Evolutionary conservation across 2,797 vertebrate species (phyloP).

Genomic region (Toxotes lorentzi): DNA sequence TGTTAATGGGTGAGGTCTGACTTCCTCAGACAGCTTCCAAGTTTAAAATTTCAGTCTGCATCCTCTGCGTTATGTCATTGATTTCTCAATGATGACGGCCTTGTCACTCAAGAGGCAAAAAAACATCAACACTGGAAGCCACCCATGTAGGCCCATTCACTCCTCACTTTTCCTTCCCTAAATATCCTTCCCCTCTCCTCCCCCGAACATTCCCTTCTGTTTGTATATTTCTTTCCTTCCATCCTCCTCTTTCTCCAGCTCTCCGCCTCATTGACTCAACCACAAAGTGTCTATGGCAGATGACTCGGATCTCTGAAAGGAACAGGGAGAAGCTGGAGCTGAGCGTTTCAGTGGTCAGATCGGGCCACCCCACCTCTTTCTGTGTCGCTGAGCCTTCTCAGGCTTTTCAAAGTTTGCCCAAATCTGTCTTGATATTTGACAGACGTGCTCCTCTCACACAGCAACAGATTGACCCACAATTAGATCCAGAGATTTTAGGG

Average conservation of each 20-base stretch:
- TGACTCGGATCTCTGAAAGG: conserved; percentile 63
- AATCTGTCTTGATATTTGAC: conserved; percentile 67
- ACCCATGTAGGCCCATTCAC: conserved; percentile 76
- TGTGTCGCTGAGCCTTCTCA: conserved; percentile 45
- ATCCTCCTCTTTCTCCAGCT: conserved; percentile 61
- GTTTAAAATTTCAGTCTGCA: conserved; percentile 64
- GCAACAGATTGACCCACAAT: conserved; percentile 72
- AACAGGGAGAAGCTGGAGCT: conserved; percentile 46
- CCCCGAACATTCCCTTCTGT: conserved; percentile 62
- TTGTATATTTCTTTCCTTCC: conserved; percentile 64
- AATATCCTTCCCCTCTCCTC: conserved; percentile 55
- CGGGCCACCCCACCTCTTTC: conserved; percentile 38
- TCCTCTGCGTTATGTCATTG: conserved; percentile 73
- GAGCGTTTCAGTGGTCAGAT: conserved; percentile 68
- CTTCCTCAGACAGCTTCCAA: conserved; percentile 43
- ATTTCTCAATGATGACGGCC: conserved; percentile 65
- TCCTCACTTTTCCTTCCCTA: conserved; percentile 70
- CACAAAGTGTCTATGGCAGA: conserved; percentile 77
- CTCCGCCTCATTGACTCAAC: conserved; percentile 75
- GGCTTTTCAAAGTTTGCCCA: conserved; percentile 63
- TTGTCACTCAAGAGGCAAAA: conserved; percentile 79
- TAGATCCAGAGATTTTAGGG: conserved; percentile 77
- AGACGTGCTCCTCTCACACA: conserved; percentile 63
- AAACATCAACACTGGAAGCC: conserved; percentile 72
- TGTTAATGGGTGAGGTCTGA: not conserved